Evolutionary conservation across 2,888 invertebrate genomes (phyloP), one percentile per base, ranked within the genome.

Genomic region (Prosopocoilus inquinatus): DNA sequence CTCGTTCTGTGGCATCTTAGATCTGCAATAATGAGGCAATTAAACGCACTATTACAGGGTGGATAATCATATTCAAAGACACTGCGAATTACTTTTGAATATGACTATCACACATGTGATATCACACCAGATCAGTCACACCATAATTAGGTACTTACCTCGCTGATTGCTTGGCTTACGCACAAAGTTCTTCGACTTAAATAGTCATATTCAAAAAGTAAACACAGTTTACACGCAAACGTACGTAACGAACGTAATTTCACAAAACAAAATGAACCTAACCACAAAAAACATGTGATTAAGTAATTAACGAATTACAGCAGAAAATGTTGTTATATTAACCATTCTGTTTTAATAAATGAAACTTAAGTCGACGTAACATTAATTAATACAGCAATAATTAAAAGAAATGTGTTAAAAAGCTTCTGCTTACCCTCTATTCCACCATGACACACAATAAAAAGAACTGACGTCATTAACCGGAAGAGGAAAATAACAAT

Each of bases 1-100:
- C 80, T 99, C 99, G 86, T 99, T 99, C 84, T 99, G 99, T 75
- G 96, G 96, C 96, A 95, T 95, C 46, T 64, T 65, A 58, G 11
- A 66, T 64, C 56, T 63, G 61, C 50, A 63, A 61, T 61, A 58
- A 61, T 56, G 62, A 63, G 58, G 56, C 46, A 48, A 61, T 64
- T 49, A 44, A 46, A 44, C 54, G 55, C 38, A 46, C 35, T 28
- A 13, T 15, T 15, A 13, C 48, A 34, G 47, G 57, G 65, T 62
- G 62, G 61, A 67, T 62, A 60, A 69, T 61, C 76, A 75, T 70
- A 76, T 75, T 75, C 75, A 72, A 70, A 64, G 48, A 41, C 13
- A 39, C 41, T 28, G 20, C 9, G 51, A 55, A 58, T 43, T 58
- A 59, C 63, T 70, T 71, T 70, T 75, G 75, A 76, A 76, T 75